Evolutionary conservation across 1,140 invertebrate species (phyloP).

Genomic region (Sesamia nonagrioides): DNA sequence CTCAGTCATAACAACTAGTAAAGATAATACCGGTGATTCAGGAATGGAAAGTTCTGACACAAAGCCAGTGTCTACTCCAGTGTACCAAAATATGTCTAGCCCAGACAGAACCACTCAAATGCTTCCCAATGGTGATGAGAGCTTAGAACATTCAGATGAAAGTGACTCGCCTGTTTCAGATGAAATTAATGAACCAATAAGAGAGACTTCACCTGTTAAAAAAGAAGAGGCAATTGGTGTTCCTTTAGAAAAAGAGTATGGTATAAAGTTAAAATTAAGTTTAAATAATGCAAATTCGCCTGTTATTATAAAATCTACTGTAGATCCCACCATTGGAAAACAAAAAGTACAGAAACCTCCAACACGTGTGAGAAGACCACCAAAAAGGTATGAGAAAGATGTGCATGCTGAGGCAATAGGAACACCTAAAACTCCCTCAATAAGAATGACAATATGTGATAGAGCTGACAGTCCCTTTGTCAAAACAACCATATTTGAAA

Average conservation of each 20-base stretch:
- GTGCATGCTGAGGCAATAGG: constrained; percentile 53
- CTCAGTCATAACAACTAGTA: constrained; percentile 62
- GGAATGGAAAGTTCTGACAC: constrained; percentile 63
- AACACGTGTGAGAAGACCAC: constrained; percentile 77
- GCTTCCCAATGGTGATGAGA: constrained; percentile 78
- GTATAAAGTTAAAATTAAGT: constrained; percentile 83
- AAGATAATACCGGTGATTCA: constrained; percentile 69
- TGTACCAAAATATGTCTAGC: constrained; percentile 52
- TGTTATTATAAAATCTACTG: constrained; percentile 84
- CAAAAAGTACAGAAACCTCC: constrained; percentile 80
- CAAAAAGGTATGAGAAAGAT: constrained; percentile 84
- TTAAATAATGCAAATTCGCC: constrained; percentile 83
- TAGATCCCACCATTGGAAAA: constrained; percentile 80
- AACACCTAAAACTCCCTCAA: constrained; percentile 70
- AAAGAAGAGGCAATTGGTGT: constrained; percentile 57
- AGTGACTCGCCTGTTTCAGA: constrained; percentile 69
- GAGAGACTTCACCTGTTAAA: constrained; percentile 59
- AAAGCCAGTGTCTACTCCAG: constrained; percentile 59
- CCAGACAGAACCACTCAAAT: constrained; percentile 52
- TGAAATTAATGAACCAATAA: constrained; percentile 57
- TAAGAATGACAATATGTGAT: constrained; percentile 85
- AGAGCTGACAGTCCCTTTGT: constrained; percentile 84
- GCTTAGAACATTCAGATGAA: constrained; percentile 70
- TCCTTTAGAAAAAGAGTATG: constrained; percentile 70
- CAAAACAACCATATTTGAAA: constrained; percentile 82